Conservation (phyloP, 1,140 invertebrate genomes). For the Rhopalosiphum padi region DNA sequence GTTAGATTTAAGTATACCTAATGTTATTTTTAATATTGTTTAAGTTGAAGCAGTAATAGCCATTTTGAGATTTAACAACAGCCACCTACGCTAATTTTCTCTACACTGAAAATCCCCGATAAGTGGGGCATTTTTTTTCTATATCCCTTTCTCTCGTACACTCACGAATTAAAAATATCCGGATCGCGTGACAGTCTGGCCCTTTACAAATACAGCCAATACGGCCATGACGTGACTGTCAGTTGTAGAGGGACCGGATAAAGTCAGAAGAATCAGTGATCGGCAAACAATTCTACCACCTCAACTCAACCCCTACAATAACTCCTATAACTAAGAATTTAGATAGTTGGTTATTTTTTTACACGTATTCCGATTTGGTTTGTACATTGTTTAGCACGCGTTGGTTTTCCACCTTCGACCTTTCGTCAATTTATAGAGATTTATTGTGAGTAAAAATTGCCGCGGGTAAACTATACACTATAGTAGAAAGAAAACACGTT, state of each 20-base stretch:
- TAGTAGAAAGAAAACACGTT: background rate
- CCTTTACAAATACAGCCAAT: background rate
- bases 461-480: no score
- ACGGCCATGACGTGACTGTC: background rate
- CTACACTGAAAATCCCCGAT: background rate
- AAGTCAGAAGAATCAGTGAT: background rate
- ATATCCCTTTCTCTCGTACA: background rate
- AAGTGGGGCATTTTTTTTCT: background rate
- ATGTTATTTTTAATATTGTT: background rate
- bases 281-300: background rate
- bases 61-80: constrained; percentile 42
- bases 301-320: background rate
- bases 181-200: background rate
- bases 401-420: background rate
- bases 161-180: background rate
- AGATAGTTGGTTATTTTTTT: background rate
- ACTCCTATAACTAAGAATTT: background rate
- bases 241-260: background rate
- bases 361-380: background rate
- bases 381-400: background rate
- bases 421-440: background rate
- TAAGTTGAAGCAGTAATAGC: background rate
- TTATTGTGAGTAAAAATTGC: background rate
- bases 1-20: background rate
- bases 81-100: background rate